Conservation (phyloP, 2,888 invertebrate genomes). For the Meteorus cinctellus region DNA sequence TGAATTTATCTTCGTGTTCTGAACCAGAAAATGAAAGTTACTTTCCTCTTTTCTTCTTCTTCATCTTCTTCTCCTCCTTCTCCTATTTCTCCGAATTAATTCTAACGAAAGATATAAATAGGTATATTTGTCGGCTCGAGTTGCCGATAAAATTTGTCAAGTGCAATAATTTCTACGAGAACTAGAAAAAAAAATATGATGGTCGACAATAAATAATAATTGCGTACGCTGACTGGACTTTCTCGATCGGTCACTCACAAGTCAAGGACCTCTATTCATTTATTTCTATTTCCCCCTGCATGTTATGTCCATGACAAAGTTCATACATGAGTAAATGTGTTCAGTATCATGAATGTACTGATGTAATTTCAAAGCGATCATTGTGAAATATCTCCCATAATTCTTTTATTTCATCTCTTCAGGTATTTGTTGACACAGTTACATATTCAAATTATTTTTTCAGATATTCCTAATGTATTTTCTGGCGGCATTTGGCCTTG, state of each 20-base stretch:
- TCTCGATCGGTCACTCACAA: conserved; percentile 59
- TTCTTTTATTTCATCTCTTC: conserved; percentile 43
- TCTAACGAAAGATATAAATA: background rate
- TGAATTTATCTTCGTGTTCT: conserved; percentile 3
- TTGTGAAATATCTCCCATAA: conserved; percentile 12
- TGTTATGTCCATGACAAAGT: background rate
- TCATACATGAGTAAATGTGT: conserved; percentile 8
- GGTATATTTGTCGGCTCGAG: background rate
- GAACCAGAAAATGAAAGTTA: conserved; percentile 55
- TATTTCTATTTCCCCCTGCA: background rate
- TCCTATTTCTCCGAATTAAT: background rate
- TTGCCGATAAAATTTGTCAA: background rate
- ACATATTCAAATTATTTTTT: conserved; percentile 31
- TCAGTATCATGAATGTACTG: conserved; percentile 24
- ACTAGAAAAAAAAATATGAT: conserved; percentile 37
- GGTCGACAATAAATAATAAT: conserved; percentile 25
- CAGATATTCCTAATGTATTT: conserved; percentile 63
- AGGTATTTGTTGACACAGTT: background rate
- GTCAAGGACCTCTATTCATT: conserved; percentile 63
- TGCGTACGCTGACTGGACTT: conserved; percentile 60
- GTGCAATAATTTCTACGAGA: background rate
- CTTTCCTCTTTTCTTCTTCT: conserved; percentile 54
- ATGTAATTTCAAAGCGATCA: conserved; percentile 7
- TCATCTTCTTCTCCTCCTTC: background rate
- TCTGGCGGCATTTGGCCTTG: conserved; percentile 60